phyloP scores from a whole-genome alignment of 2,113 vertebrate species.

The Climacteris rufus region DNA sequence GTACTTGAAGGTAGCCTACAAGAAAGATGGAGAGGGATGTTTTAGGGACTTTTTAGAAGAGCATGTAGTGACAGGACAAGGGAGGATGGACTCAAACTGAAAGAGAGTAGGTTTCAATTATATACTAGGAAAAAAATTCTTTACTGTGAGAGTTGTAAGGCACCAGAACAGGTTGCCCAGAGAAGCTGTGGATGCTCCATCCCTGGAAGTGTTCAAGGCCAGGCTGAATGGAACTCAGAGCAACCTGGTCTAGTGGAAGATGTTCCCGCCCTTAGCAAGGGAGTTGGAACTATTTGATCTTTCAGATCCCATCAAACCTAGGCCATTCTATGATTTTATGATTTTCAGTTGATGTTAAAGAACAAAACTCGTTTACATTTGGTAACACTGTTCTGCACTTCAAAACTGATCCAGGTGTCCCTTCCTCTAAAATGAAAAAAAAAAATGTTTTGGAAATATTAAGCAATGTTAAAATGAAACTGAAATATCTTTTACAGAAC shows the following conservation, averaged over 20 bases:
- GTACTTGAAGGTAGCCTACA: not conserved
- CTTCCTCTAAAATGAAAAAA: not conserved
- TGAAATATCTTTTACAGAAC: not conserved
- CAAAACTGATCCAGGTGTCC: not conserved
- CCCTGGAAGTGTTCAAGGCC: not conserved
- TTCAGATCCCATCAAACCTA: not conserved
- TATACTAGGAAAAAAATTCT: not conserved
- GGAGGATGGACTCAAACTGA: not conserved
- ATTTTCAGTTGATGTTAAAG: not conserved
- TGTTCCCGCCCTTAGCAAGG: not conserved
- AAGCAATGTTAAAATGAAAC: not conserved
- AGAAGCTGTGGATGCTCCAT: not conserved
- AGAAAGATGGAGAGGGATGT: not conserved
- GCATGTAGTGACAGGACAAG: not conserved
- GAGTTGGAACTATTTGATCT: accelerated
- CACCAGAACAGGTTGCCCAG: not conserved
- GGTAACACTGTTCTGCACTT: not conserved
- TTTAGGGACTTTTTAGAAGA: not conserved
- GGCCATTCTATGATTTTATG: not conserved
- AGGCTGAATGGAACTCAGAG: accelerated
- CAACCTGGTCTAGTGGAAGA: not conserved
- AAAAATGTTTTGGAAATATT: not conserved
- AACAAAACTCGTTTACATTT: not conserved
- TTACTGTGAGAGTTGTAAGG: not conserved
- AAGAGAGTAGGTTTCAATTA: not conserved